Conservation (phyloP, 2,797 vertebrate species). For the Karalla daura region DNA sequence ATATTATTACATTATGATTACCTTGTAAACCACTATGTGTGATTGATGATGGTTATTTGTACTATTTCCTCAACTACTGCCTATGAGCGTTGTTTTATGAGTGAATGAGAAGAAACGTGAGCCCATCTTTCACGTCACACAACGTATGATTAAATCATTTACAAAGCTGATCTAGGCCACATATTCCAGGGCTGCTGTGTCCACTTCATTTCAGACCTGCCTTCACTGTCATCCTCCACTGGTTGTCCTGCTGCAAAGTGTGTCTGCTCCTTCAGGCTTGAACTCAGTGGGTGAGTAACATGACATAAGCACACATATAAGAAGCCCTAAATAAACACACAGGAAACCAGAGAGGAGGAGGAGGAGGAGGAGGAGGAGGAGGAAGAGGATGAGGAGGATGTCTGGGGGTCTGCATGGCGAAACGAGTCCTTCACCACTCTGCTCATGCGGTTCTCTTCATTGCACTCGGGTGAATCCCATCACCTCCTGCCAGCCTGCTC, state of each 20-base stretch:
- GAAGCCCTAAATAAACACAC: constrained; percentile 37
- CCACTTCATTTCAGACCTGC: constrained; percentile 26
- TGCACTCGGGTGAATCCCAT: constrained; percentile 61
- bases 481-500: constrained; percentile 61
- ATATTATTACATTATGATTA: too few relatives aligned
- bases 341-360: constrained; percentile 29
- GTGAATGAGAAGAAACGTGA: background rate
- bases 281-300: constrained; percentile 38
- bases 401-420: constrained; percentile 24
- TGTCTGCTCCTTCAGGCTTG: constrained; percentile 34
- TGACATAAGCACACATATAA: constrained; percentile 29
- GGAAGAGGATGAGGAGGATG: constrained; percentile 27
- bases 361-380: constrained; percentile 13
- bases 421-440: constrained; percentile 10
- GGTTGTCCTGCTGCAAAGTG: constrained; percentile 32
- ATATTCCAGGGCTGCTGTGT: background rate
- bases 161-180: background rate
- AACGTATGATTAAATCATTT: background rate
- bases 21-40: too few relatives aligned
- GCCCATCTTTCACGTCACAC: background rate
- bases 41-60: too few relatives aligned
- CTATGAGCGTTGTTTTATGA: background rate
- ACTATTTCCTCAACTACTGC: background rate
- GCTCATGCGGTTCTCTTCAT: constrained; percentile 48
- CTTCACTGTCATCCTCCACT: constrained; percentile 3